Evolutionary conservation across 2,797 vertebrate genomes (phyloP).

Genomic region (Propithecus perrieri): DNA sequence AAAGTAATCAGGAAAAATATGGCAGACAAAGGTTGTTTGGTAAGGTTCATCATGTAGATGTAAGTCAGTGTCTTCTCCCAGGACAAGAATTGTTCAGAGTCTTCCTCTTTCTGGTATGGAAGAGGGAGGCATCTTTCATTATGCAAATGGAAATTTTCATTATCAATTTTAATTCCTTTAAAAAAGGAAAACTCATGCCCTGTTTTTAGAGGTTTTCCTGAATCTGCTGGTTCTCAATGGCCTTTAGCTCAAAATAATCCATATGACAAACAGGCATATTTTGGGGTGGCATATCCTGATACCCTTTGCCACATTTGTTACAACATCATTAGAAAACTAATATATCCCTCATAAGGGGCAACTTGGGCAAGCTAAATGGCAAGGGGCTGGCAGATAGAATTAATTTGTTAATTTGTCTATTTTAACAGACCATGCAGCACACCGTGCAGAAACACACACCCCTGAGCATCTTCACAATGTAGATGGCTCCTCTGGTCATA

Average conservation of each 20-base stretch:
- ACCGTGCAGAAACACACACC: not conserved
- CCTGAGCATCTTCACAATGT: not conserved
- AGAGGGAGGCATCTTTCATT: not conserved
- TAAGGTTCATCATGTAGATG: not conserved
- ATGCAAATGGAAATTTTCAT: not conserved
- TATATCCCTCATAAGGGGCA: not conserved
- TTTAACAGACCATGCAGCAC: not conserved
- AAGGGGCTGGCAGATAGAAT: rapidly evolving
- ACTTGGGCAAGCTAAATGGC: not conserved
- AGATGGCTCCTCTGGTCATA: not conserved
- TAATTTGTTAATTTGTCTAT: not conserved
- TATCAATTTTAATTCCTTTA: not conserved
- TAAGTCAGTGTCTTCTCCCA: not conserved
- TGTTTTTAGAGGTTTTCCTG: not conserved
- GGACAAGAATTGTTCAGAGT: not conserved
- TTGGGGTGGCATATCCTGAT: not conserved
- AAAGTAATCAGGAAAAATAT: not conserved
- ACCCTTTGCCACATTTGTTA: not conserved
- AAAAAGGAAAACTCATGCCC: not conserved
- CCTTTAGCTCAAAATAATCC: not conserved
- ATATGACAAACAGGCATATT: not conserved
- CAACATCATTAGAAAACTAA: not conserved
- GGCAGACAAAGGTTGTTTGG: no score
- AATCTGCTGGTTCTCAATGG: not conserved
- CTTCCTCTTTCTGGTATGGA: not conserved